Percentiles rank a stretch among this genome's conserved stretches.
phyloP scores from a whole-genome alignment of 2,797 vertebrate species.

The Xyrichtys novacula region DNA sequence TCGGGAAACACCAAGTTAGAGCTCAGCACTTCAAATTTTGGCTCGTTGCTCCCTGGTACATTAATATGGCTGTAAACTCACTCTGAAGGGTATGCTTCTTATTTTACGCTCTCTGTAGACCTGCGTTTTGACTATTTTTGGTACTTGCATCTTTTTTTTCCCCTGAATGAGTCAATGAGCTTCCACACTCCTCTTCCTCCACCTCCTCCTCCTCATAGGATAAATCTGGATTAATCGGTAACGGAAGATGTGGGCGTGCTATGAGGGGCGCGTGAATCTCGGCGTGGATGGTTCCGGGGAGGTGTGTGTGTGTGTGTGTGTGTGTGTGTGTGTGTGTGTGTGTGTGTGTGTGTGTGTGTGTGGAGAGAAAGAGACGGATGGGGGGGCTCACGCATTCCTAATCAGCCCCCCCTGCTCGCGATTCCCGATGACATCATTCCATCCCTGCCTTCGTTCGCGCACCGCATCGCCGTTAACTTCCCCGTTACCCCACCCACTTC shows the following conservation, averaged over 20 bases:
- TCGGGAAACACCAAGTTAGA: background rate
- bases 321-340: no score
- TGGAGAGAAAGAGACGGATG: background rate
- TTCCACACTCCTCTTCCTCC: conserved; percentile 46
- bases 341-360: conserved; percentile 15
- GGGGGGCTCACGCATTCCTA: conserved; percentile 57
- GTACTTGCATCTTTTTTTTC: conserved; percentile 33
- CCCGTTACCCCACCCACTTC: conserved; percentile 74
- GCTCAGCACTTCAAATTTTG: background rate
- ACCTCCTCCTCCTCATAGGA: conserved; percentile 59
- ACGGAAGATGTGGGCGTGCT: conserved; percentile 73
- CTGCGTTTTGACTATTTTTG: conserved; percentile 51
- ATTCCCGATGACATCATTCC: conserved; percentile 86
- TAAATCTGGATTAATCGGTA: conserved; percentile 70
- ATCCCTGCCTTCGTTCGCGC: conserved; percentile 64
- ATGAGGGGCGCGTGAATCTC: conserved; percentile 34
- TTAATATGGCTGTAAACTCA: conserved; percentile 8
- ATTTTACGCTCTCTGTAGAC: conserved; percentile 27
- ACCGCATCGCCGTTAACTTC: conserved; percentile 76
- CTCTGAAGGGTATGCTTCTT: background rate
- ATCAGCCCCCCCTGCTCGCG: conserved; percentile 68
- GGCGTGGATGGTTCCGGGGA: conserved; percentile 58
- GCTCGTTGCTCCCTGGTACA: no score
- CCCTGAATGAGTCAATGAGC: conserved; percentile 70
- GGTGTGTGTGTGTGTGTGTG: conserved; percentile 22